These are phyloP conservation scores for Eumaeus atala DNA, from an alignment of 1,140 invertebrate species.

Conservation along the genomic window DNA sequence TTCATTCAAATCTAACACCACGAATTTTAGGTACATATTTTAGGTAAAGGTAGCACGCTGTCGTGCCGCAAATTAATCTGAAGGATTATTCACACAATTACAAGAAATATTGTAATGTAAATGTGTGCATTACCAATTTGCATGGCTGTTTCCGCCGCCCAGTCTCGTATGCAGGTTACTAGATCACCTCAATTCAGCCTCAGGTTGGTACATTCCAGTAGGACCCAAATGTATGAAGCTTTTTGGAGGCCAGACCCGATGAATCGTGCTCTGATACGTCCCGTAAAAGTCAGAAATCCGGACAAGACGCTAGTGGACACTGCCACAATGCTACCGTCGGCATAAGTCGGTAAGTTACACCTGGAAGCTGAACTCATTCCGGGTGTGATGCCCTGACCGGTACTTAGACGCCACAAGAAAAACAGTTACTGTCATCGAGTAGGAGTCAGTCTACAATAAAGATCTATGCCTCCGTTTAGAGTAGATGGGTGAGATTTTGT, in stretches of 20 bases:
- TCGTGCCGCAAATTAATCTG: no score
- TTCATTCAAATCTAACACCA: no score
- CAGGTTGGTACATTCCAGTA: constrained; percentile 24
- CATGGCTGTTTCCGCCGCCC: constrained; percentile 37
- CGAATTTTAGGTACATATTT: no score
- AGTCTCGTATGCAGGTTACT: constrained; percentile 32
- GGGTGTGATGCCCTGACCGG: constrained; percentile 25
- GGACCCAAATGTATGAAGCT: constrained; percentile 25
- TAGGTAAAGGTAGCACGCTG: no score
- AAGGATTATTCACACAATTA: no score
- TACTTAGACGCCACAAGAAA: constrained; percentile 28
- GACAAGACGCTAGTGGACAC: constrained; percentile 24
- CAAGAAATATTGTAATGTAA: no score
- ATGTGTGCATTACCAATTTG: constrained; percentile 34
- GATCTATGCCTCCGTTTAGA: no score
- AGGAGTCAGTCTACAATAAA: constrained; percentile 31
- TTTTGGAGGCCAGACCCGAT: constrained; percentile 27
- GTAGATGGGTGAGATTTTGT: no score
- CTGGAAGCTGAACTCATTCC: constrained; percentile 38
- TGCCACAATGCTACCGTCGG: constrained; percentile 25
- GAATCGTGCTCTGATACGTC: constrained; percentile 17
- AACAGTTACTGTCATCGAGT: constrained; percentile 20
- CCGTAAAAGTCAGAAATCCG: constrained; percentile 23
- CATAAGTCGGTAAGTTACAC: constrained; percentile 22
- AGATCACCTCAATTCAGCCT: constrained; percentile 33